A percentile compares a stretch with the other conserved stretches of the same genome.
These are phyloP conservation scores for Pachypeltis micranthus DNA, from an alignment of 1,140 invertebrate genomes.

Conservation along the genomic window DNA sequence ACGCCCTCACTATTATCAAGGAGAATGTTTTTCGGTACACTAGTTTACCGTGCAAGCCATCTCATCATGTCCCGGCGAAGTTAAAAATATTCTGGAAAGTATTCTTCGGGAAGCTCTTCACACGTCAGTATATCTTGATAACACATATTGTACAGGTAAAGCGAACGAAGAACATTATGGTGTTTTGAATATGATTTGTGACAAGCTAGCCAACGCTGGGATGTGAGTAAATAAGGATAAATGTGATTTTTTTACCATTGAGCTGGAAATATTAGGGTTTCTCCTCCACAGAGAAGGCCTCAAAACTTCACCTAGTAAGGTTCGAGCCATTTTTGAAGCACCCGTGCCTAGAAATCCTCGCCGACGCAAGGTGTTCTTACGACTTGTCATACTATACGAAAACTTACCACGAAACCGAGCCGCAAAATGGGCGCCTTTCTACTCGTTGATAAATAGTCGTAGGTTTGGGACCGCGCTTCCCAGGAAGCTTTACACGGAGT, in stretches of 20 bases:
- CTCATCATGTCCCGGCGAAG: background rate
- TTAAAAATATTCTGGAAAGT: too few relatives aligned
- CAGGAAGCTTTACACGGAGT: background rate
- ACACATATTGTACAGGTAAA: too few relatives aligned
- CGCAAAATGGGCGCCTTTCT: background rate
- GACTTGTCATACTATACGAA: background rate
- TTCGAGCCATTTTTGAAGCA: background rate
- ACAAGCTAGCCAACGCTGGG: background rate
- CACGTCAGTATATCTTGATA: too few relatives aligned
- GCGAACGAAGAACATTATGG: too few relatives aligned
- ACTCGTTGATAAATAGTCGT: too few relatives aligned
- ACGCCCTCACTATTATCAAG: background rate
- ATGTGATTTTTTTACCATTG: background rate
- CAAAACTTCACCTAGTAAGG: background rate
- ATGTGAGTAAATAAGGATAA: background rate
- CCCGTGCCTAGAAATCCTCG: background rate
- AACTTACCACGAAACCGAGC: background rate
- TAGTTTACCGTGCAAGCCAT: background rate
- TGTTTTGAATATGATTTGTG: background rate
- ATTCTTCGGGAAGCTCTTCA: too few relatives aligned
- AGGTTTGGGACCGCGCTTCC: background rate
- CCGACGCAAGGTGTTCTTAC: background rate
- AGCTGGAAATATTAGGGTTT: background rate
- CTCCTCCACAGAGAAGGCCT: too few relatives aligned
- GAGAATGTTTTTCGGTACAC: too few relatives aligned